Evolutionary conservation across 2,888 invertebrate genomes (phyloP), one percentile per base, ranked within the genome.

Genomic region (Drosophila ezoana): DNA sequence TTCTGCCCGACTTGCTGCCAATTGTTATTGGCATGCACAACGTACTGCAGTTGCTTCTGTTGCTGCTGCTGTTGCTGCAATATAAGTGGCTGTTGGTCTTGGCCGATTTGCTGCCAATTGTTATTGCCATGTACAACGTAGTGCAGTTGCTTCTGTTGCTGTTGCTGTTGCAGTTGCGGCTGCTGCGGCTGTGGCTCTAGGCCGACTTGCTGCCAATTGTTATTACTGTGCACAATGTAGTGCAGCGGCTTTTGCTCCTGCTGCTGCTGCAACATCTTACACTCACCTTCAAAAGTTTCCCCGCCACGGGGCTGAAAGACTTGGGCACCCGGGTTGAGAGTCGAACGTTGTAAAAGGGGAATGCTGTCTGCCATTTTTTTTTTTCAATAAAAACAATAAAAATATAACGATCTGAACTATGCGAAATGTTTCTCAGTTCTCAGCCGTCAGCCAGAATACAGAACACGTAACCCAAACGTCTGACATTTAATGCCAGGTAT

Each of bases 321-420:
- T n/a, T 51, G 14, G 1, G 71, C 71, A 6, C 16, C 23, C 4
- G 71, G 72, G 56, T 72, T 72, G 1, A 72, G 56, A 6, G 23
- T 40, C 10, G 71, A 62, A 1, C 35, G 37, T 32, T 51, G 14
- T 10, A 56, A 38, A n/a, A 5, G 8, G 9, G 20, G 37, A 8
- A 47, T 38, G n/a, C 10, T 35, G 6, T 44, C 44, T 0, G 62
- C 43, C 70, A 70, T 70, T 16, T n/a, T 9, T 16, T n/a, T 9
- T 5, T 45, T 54, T n/a, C 16, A 23, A 16, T 14, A n/a, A 28
- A 47, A 57, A 41, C 41, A 41, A 10, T 43, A 38, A 57, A 57
- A 57, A 57, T 38, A 48, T 18, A 47, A 38, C 16, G 16, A 38
- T 57, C 45, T 16, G 45, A 45, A 54, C 33, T 11, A 14, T 35